Evolutionary conservation across 2,113 vertebrate species (phyloP), one percentile per base, ranked within the genome.

Genomic region (Notiomystis cincta): DNA sequence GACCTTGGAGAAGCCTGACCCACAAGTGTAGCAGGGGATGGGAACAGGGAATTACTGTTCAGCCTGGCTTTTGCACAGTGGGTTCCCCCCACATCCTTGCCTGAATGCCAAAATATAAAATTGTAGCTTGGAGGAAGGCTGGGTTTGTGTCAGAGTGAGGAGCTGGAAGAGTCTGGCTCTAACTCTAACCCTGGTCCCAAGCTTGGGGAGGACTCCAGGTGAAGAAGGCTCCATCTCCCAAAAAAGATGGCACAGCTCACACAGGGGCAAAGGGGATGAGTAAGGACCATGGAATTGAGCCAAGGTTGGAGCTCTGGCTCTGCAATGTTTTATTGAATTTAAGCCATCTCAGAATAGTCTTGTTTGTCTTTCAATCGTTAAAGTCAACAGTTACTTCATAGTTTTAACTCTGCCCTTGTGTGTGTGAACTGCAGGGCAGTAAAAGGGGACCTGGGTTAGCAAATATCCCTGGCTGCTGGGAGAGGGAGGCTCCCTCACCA

Each of bases 81-180:
- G 4, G 1, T 12, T 66, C 3, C 3, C 2, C 31, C 6, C 14
- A 1, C 17, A n/a, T 53, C 10, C 20, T 91, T 83, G 28, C 13
- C 40, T 53, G 58, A 50, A 47, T 27, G 16, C 44, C 31, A 16
- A 35, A 30, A 21, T 33, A 4, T 1, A 21, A 42, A 38, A 18
- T 21, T 19, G 22, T 31, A 31, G 53, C 28, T 73, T 1, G 2
- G 44, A 76, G 30, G 40, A 87, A 40, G 33, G 48, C 35, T 66
- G 51, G 4, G 23, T 62, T 72, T 27, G 30, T 69, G 51, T 73
- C 0, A 1, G 38, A 60, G 19, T 19, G 54, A 58, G 66, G 72
- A 38, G 6, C 7, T 56, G 53, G 69, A 38, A 57, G 20, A 72
- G 13, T 22, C 28, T 2, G 3, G 15, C 38, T 87, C 62, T 69